Percentiles rank a stretch among this genome's conserved stretches.
Conservation (phyloP, 30 jellyfish, hydroid and myxozoan species). For the Haliclystus octoradiatus region DNA sequence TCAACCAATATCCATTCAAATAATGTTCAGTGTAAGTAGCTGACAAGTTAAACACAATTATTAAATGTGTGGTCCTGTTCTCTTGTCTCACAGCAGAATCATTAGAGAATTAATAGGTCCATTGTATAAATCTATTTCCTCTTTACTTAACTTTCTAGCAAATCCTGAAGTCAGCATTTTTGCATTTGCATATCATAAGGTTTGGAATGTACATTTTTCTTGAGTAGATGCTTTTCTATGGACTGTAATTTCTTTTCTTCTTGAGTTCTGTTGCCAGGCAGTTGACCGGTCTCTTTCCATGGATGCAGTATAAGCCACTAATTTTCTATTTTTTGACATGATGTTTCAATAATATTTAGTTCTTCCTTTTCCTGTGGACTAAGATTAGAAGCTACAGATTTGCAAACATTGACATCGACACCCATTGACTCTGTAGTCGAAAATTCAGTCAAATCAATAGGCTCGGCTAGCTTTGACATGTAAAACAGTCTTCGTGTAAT, state of each 20-base stretch:
- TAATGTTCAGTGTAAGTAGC: background rate
- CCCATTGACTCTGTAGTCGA: constrained; percentile 60
- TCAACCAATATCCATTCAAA: background rate
- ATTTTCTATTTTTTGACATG: background rate
- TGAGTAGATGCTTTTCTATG: constrained; percentile 5
- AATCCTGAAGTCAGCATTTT: constrained; percentile 15
- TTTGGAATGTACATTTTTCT: constrained; percentile 26
- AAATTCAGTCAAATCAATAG: constrained; percentile 40
- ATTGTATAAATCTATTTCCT: constrained; percentile 4
- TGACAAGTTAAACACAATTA: constrained; percentile 9
- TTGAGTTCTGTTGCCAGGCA: constrained; percentile 7
- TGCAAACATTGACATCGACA: constrained; percentile 22
- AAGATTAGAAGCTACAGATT: constrained; percentile 14
- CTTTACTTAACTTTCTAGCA: constrained; percentile 8
- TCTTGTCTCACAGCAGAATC: constrained; percentile 21
- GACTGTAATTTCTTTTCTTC: background rate
- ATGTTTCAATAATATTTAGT: background rate
- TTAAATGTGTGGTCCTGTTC: constrained; percentile 10
- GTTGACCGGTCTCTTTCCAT: background rate
- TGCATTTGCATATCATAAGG: constrained; percentile 34
- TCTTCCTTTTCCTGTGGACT: constrained; percentile 13
- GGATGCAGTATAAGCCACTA: background rate
- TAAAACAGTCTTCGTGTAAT: too few relatives aligned
- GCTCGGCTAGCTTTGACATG: constrained; percentile 22
- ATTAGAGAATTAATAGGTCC: constrained; percentile 18